Evolutionary conservation across 2,797 vertebrate genomes (phyloP).

Genomic region (Argentina silus): DNA sequence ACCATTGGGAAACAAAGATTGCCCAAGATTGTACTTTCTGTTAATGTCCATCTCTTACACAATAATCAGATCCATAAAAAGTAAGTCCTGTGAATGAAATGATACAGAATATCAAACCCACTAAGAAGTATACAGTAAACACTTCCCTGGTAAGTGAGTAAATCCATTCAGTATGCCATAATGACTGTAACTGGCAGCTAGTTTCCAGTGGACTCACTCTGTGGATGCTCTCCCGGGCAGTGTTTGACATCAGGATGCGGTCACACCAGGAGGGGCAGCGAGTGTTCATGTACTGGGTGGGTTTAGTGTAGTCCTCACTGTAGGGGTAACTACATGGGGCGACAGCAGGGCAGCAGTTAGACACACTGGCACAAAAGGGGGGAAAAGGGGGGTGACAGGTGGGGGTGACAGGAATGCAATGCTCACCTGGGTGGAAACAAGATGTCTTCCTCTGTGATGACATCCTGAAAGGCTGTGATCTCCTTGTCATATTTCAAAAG

Average conservation of each 20-base stretch:
- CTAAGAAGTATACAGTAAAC: not conserved
- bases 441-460: slow-evolving; percentile 79
- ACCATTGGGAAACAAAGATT: not conserved
- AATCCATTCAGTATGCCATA: too few relatives aligned
- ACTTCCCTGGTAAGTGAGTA: not conserved
- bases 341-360: not conserved
- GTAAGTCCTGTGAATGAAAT: too few relatives aligned
- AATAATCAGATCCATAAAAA: not conserved
- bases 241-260: slow-evolving; percentile 82
- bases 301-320: slow-evolving; percentile 82
- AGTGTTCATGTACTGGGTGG: slow-evolving; percentile 85
- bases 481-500: slow-evolving; percentile 85
- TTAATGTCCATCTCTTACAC: not conserved
- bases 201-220: slow-evolving; percentile 59
- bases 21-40: not conserved
- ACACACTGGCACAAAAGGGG: too few relatives aligned
- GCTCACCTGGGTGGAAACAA: slow-evolving; percentile 82
- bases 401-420: not conserved
- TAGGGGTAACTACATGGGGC: slow-evolving; percentile 79
- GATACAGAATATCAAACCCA: too few relatives aligned
- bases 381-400: not conserved
- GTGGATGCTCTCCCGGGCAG: slow-evolving; percentile 66
- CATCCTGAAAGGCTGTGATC: slow-evolving; percentile 70
- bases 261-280: slow-evolving; percentile 88
- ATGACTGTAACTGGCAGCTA: too few relatives aligned